Evolutionary conservation across 1,140 invertebrate genomes (phyloP).

Genomic region (Panagrolaimus sp.): DNA sequence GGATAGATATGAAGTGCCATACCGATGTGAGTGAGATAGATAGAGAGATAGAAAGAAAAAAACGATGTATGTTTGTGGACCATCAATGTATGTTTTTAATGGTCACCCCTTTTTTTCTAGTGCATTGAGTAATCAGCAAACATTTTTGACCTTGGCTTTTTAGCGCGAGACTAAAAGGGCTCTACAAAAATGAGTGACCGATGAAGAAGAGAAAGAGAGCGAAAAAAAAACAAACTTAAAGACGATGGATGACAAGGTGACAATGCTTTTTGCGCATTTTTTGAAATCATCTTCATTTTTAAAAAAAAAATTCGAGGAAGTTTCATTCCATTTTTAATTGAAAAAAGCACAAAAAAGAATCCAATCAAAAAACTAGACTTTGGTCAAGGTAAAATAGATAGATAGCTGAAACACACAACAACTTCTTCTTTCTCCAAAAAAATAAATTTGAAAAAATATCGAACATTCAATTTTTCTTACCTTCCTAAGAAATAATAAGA

Average conservation of each 20-base stretch:
- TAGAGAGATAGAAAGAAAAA: background rate
- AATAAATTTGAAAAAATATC: too few relatives aligned
- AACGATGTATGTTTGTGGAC: conserved; percentile 5
- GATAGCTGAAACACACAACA: too few relatives aligned
- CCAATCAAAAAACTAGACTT: too few relatives aligned
- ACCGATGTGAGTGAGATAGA: background rate
- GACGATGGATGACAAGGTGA: conserved; percentile 1
- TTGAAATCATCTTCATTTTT: too few relatives aligned
- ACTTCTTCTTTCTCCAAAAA: too few relatives aligned
- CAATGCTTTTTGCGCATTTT: background rate
- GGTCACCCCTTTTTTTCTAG: background rate
- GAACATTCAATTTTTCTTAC: too few relatives aligned
- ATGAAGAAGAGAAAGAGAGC: background rate
- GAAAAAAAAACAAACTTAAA: background rate
- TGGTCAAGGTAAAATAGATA: too few relatives aligned
- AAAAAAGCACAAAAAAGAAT: too few relatives aligned
- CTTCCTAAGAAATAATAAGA: too few relatives aligned
- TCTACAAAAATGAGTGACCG: background rate
- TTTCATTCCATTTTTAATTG: too few relatives aligned
- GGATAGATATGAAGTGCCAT: conserved; percentile 11
- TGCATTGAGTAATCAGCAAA: conserved; percentile 18
- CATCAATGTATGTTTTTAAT: background rate
- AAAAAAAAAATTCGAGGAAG: too few relatives aligned
- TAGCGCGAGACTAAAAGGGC: background rate
- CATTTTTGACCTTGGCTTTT: conserved; percentile 17